These are phyloP conservation scores for Anoplopoma fimbria DNA, from an alignment of 2,113 vertebrate genomes.

Conservation along the genomic window DNA sequence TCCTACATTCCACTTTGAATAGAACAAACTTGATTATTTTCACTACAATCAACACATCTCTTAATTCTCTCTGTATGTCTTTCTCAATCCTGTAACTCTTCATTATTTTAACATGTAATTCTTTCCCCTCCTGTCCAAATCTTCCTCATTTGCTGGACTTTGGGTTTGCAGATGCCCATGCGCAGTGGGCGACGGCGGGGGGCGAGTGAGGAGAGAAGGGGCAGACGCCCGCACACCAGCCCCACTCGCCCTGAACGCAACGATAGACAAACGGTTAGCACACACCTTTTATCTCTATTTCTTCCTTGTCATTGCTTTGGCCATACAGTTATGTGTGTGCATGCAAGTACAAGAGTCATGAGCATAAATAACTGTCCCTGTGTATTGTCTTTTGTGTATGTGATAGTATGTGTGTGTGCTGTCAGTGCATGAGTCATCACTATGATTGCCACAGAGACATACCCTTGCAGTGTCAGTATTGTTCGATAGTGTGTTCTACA, in stretches of 20 bases:
- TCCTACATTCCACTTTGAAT: slow-evolving; percentile 27
- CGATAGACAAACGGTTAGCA: slow-evolving; percentile 82
- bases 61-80: not conserved
- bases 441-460: slow-evolving; percentile 56
- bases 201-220: slow-evolving; percentile 86
- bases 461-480: slow-evolving; percentile 58
- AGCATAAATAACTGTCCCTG: slow-evolving; percentile 37
- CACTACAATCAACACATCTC: not conserved
- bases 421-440: slow-evolving; percentile 67
- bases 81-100: not conserved
- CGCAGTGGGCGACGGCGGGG: slow-evolving; percentile 89
- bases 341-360: slow-evolving; percentile 19
- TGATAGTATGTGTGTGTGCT: slow-evolving; percentile 37
- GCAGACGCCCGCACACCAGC: slow-evolving; percentile 83
- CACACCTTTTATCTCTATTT: slow-evolving; percentile 9
- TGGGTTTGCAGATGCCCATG: slow-evolving; percentile 86
- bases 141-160: slow-evolving; percentile 29
- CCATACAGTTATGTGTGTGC: slow-evolving; percentile 30
- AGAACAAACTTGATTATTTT: slow-evolving; percentile 8
- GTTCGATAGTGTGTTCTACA: slow-evolving; percentile 51
- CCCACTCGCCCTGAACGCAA: slow-evolving; percentile 83
- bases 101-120: slow-evolving; percentile 27
- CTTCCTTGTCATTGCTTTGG: slow-evolving; percentile 13
- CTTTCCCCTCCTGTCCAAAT: slow-evolving; percentile 8
- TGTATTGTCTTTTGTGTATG: slow-evolving; percentile 27